Conservation (phyloP, 37 sponge, comb jelly and placozoan genomes). For the Chondrilla cf. caribensis region DNA sequence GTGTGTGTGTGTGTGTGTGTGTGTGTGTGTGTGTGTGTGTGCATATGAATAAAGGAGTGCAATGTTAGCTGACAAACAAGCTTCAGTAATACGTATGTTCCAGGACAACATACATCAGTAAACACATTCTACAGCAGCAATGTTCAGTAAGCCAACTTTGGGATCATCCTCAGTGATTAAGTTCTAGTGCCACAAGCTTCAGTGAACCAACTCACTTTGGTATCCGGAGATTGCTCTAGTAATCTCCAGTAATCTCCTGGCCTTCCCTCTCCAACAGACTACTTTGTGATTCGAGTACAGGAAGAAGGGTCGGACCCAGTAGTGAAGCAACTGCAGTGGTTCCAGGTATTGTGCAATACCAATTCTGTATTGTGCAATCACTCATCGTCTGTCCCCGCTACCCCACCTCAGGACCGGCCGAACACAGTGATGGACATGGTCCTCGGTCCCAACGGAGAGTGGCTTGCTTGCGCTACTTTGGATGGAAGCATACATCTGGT, state of each 20-base stretch:
- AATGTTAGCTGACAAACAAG: not conserved
- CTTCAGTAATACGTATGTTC: not conserved
- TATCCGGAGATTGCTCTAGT: too few species aligned
- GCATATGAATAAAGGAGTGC: not conserved
- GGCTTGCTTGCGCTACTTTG: constrained; percentile 81
- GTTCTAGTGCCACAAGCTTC: too few species aligned
- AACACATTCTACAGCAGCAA: too few species aligned
- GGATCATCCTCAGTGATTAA: too few species aligned
- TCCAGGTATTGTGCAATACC: constrained; percentile 52
- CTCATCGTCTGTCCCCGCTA: too few species aligned
- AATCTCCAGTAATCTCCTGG: too few species aligned
- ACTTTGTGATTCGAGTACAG: constrained; percentile 1
- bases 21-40: constrained; percentile 21
- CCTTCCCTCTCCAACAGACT: constrained; percentile 5
- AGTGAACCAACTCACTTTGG: too few species aligned
- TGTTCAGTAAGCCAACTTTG: too few species aligned
- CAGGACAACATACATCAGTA: too few species aligned
- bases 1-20: constrained; percentile 21
- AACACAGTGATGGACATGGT: constrained; percentile 48
- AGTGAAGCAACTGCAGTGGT: constrained; percentile 76
- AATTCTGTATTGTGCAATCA: too few species aligned
- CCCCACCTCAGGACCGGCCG: too few species aligned
- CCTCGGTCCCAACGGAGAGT: constrained; percentile 72
- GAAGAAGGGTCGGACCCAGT: constrained; percentile 14
- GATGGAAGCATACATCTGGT: constrained; percentile 61